These are phyloP conservation scores for Cyanoramphus novaezelandiae DNA, from an alignment of 2,113 vertebrate genomes.

Conservation along the genomic window DNA sequence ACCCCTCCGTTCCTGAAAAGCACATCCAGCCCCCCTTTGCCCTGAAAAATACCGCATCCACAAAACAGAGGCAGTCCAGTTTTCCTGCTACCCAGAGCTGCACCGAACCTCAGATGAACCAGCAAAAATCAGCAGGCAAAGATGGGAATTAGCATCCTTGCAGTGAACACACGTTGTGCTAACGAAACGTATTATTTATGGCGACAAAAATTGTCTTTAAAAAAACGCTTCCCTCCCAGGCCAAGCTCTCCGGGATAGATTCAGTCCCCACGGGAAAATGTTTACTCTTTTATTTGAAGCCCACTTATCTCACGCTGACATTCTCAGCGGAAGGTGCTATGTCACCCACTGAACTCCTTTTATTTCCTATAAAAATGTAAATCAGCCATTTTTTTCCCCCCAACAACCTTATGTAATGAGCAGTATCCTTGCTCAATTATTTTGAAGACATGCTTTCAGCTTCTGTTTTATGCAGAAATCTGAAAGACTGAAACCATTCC, in stretches of 20 bases:
- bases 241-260: neutral
- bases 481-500: neutral
- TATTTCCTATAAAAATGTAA: conserved; percentile 45
- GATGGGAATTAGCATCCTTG: neutral
- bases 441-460: neutral
- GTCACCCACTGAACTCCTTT: conserved; percentile 42
- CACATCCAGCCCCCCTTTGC: neutral
- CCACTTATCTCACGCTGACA: neutral
- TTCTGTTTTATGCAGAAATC: neutral
- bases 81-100: neutral
- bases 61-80: accelerated
- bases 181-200: neutral
- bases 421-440: neutral
- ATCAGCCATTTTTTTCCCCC: neutral
- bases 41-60: neutral
- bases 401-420: neutral
- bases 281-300: neutral
- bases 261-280: neutral
- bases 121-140: neutral
- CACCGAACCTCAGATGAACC: neutral
- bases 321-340: conserved; percentile 14
- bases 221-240: neutral
- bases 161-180: neutral
- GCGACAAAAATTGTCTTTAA: neutral
- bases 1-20: neutral